Percentiles rank a stretch among this genome's conserved stretches.
phyloP scores from a whole-genome alignment of 2,888 invertebrate species.

The Lamellibrachia columna region DNA sequence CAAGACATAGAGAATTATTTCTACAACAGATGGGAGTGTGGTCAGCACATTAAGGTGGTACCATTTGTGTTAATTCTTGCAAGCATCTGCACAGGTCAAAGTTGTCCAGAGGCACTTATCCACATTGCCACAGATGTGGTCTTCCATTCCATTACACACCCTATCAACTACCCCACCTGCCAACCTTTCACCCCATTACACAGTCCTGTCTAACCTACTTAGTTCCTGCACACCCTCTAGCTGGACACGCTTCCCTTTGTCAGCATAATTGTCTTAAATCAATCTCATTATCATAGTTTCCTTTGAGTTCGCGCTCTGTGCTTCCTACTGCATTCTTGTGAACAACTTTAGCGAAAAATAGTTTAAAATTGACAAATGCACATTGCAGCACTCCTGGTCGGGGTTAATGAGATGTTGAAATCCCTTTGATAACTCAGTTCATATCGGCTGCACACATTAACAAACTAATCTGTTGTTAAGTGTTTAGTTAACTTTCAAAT shows the following conservation, averaged over 20 bases:
- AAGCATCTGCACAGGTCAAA: neutral
- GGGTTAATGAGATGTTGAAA: neutral
- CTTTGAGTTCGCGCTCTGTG: neutral
- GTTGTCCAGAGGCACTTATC: too few species aligned
- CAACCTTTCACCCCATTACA: neutral
- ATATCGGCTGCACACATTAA: neutral
- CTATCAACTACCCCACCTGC: neutral
- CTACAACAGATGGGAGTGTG: neutral
- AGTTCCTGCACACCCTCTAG: neutral
- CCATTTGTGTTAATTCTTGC: neutral
- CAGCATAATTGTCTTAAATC: neutral
- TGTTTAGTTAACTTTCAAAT: neutral
- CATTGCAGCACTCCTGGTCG: neutral
- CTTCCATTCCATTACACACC: neutral
- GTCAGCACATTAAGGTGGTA: neutral
- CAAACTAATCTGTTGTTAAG: neutral
- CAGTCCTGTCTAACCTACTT: neutral
- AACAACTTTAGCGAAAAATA: neutral
- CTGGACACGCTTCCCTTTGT: conserved; percentile 1
- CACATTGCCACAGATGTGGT: neutral
- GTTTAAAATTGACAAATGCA: neutral
- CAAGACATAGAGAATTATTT: neutral
- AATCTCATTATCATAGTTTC: conserved; percentile 10
- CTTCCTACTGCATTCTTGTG: neutral
- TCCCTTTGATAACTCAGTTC: neutral